These are phyloP conservation scores for Blennius ocellaris DNA, from an alignment of 2,113 vertebrate species.

Conservation along the genomic window DNA sequence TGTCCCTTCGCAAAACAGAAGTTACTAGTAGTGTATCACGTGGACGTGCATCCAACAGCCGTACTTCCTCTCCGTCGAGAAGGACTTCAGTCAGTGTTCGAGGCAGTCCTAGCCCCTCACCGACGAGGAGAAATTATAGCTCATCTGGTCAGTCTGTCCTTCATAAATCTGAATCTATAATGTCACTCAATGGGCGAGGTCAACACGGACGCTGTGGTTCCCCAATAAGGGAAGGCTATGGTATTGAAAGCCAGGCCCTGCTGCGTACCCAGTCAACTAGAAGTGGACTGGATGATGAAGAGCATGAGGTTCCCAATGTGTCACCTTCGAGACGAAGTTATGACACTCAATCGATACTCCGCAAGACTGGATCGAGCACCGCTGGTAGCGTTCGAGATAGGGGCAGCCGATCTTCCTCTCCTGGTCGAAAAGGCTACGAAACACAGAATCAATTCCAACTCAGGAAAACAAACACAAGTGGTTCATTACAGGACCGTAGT, in stretches of 20 bases:
- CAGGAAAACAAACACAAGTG: constrained; percentile 49
- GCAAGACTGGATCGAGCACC: constrained; percentile 62
- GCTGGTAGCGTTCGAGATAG: constrained; percentile 28
- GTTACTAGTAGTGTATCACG: constrained; percentile 30
- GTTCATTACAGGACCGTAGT: constrained; percentile 32
- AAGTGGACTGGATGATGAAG: constrained; percentile 51
- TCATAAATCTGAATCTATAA: constrained; percentile 65
- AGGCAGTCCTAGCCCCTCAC: constrained; percentile 57
- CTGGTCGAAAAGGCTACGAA: constrained; percentile 60
- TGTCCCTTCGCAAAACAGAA: constrained; percentile 62
- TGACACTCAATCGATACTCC: constrained; percentile 57
- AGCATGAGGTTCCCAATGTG: constrained; percentile 27
- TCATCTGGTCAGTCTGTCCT: constrained; percentile 49
- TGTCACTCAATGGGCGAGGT: constrained; percentile 53
- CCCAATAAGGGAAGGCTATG: constrained; percentile 76
- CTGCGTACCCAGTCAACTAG: constrained; percentile 54
- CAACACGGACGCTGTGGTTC: constrained; percentile 74
- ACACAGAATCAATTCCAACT: constrained; percentile 43
- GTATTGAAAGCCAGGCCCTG: constrained; percentile 75
- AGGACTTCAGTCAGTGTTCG: constrained; percentile 27
- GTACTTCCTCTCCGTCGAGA: constrained; percentile 52
- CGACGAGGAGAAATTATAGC: constrained; percentile 53
- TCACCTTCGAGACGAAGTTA: constrained; percentile 49
- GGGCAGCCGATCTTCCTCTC: constrained; percentile 55
- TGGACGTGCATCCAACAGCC: constrained; percentile 27